A percentile compares a stretch with the other conserved stretches of the same genome.
These are phyloP conservation scores for Lerista edwardsae DNA, from an alignment of 2,797 vertebrate species.

Conservation along the genomic window DNA sequence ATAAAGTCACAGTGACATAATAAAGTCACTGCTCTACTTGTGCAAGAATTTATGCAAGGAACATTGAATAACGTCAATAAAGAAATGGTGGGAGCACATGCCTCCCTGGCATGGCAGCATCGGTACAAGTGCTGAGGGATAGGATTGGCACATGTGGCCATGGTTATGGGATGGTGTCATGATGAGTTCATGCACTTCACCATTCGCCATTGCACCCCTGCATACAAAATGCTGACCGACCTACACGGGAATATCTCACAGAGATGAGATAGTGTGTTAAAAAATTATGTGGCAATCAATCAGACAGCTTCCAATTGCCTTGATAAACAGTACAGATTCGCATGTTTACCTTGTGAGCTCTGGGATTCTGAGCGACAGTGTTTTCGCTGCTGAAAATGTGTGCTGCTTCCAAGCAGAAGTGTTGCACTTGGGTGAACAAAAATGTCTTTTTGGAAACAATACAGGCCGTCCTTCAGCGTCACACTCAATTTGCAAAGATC, in stretches of 20 bases:
- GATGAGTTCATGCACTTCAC: background rate
- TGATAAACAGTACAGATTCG: background rate
- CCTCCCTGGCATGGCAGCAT: too few species aligned
- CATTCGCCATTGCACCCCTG: too few species aligned
- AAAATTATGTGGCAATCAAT: background rate
- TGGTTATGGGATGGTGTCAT: too few species aligned
- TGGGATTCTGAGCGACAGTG: background rate
- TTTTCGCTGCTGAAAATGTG: conserved; percentile 29
- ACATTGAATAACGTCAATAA: too few species aligned
- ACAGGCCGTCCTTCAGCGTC: background rate
- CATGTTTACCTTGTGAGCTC: background rate
- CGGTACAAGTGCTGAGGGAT: too few species aligned
- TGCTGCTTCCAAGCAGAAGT: conserved; percentile 7
- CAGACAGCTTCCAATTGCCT: background rate
- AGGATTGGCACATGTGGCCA: too few species aligned
- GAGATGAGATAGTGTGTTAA: background rate
- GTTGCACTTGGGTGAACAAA: conserved; percentile 11
- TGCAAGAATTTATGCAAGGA: too few species aligned
- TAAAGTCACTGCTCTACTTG: too few species aligned
- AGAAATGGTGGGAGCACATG: too few species aligned
- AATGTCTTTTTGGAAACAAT: conserved; percentile 21
- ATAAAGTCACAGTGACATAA: too few species aligned
- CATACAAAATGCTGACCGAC: background rate
- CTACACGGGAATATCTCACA: background rate
- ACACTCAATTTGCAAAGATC: conserved; percentile 22